Evolutionary conservation across 2,888 invertebrate species (phyloP), one percentile per base, ranked within the genome.

Genomic region (Drosophila neutralis): DNA sequence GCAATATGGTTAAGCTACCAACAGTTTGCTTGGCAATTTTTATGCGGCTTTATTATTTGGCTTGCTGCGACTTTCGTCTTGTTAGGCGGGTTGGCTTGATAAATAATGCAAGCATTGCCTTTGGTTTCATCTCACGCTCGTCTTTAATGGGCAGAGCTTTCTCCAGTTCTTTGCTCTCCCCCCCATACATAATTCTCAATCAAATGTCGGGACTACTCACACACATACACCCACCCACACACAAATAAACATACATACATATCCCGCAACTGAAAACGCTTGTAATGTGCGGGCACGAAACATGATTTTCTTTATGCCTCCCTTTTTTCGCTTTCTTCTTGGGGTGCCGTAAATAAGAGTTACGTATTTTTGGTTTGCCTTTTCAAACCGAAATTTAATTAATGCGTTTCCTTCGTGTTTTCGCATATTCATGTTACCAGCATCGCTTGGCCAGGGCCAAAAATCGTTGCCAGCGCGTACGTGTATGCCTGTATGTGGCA

Each of bases 321-420:
- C 54, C 52, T 48, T 48, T 62, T 68, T 57, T 61, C 31, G 65
- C 40, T 59, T 79, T 63, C 73, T 76, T 56, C 45, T 56, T 36
- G 11, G 51, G 58, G 48, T 33, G 73, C 64, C 79, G 80, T 84
- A 82, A 84, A 82, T 80, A 80, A 78, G 80, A 85, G 84, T 87
- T 83, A 83, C 84, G 67, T 74, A 52, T 63, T 68, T 69, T 65
- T 63, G 63, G 64, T 63, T 67, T 71, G 76, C 68, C 82, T 76
- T 86, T 81, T 83, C 69, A 72, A 81, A 62, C 76, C 67, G 82
- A 87, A 88, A 87, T 87, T 87, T 86, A 87, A 88, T 87, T 87
- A 87, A 87, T 87, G 87, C 80, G 78, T 88, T 88, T 87, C 67
- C 87, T 88, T 82, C 87, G 87, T 87, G 87, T 88, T 88, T 88